phyloP scores from a whole-genome alignment of 2,888 invertebrate genomes.

The Agrochola circellaris region DNA sequence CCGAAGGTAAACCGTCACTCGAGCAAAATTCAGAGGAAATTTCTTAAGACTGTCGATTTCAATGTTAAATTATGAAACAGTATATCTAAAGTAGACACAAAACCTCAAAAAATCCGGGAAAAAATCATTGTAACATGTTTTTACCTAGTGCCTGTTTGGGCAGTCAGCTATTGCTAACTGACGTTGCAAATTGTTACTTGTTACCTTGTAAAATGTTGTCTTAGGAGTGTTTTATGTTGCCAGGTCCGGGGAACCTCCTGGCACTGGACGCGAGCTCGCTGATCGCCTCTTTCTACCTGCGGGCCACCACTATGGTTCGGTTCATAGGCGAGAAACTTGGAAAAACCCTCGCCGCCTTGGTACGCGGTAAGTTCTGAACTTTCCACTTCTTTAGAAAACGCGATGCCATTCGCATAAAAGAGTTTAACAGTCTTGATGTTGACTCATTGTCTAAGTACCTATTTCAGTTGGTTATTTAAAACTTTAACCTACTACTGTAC shows the following conservation, averaged over 20 bases:
- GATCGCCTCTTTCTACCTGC: slow-evolving; percentile 83
- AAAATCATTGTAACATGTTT: background rate
- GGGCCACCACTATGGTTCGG: slow-evolving; percentile 81
- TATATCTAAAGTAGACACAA: background rate
- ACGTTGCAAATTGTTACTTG: background rate
- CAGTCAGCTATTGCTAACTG: background rate
- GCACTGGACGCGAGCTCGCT: slow-evolving; percentile 85
- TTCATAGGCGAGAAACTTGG: slow-evolving; percentile 84
- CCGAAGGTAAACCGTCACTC: background rate
- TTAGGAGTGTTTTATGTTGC: background rate
- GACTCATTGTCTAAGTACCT: background rate
- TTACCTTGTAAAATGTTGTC: background rate
- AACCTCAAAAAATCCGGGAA: background rate
- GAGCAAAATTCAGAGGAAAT: background rate
- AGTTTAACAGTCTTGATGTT: background rate
- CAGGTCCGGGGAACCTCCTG: slow-evolving; percentile 79
- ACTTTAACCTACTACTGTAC: background rate
- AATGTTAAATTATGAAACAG: background rate
- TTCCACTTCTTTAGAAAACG: background rate
- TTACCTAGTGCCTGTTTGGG: background rate
- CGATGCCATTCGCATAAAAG: background rate
- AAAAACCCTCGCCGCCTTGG: slow-evolving; percentile 75
- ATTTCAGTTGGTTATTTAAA: background rate
- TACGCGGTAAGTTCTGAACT: slow-evolving; percentile 71
- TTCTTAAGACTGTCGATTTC: background rate